Evolutionary conservation across 2,888 invertebrate species (phyloP), one percentile per base, ranked within the genome.

Genomic region (Alentia gelatinosa): DNA sequence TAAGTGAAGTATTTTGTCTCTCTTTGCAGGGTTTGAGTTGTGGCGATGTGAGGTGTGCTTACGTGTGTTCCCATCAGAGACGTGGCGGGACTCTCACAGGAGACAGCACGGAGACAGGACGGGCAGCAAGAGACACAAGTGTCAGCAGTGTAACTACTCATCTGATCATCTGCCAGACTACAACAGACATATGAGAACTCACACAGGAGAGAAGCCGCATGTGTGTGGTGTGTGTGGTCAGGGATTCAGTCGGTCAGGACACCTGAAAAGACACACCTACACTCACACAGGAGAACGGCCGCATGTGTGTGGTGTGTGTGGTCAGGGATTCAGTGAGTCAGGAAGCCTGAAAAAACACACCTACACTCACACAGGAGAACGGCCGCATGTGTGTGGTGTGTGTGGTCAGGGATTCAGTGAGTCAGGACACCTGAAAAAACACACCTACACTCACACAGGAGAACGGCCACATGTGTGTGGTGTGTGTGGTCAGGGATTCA

Each of bases 41-140:
- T 86, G 86, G 86, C 5, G 15, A 19, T 86, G 86, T 86, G 86
- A 50, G 5, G 86, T 86, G 86, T 86, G 86, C 23, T 1, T 12
- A 3, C 42, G 26, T 0, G 50, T 86, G 47, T 86, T 47, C 23
- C 86, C 86, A 0, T 47, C 86, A 47, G 86, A 86, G 86, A 5
- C 7, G 86, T 86, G 86, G 86, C 19, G 42, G 30, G 30, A 47
- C 15, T 9, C 7, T 1, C 86, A 86, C 50, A 86, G 86, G 50
- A 42, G 86, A 30, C 42, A 42, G 12, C 86, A 86, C 30, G 86
- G 86, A 86, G 86, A 86, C 86, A 42, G 86, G 42, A 86, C 86
- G 47, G 86, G 86, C 86, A 86, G 86, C 30, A 86, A 86, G 30
- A 23, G 35, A 15, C 30, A 86, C 86, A 47, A 47, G 86, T 86